phyloP scores from a whole-genome alignment of 2,797 vertebrate genomes.

The Ceryle rudis region DNA sequence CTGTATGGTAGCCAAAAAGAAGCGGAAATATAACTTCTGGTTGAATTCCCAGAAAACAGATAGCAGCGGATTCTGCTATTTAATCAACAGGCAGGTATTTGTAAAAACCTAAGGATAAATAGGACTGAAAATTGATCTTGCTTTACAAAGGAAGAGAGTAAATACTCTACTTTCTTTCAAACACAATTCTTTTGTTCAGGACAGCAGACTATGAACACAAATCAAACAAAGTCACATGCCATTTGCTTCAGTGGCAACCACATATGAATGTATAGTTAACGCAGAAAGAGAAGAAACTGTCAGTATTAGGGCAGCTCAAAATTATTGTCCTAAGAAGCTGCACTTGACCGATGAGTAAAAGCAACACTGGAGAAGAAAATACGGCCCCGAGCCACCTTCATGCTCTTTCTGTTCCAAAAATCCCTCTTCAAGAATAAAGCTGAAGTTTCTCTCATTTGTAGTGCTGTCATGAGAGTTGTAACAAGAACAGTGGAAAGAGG shows the following conservation, averaged over 20 bases:
- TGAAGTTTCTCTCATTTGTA: background rate
- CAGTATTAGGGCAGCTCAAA: background rate
- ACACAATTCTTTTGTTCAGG: background rate
- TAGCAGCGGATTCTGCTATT: background rate
- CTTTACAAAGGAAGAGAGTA: background rate
- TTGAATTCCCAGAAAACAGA: background rate
- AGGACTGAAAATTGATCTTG: background rate
- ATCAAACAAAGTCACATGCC: background rate
- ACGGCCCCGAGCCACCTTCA: background rate
- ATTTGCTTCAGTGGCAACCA: background rate
- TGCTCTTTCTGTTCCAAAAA: background rate
- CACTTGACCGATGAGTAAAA: background rate
- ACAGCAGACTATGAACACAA: background rate
- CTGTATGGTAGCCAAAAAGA: background rate
- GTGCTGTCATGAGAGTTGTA: background rate
- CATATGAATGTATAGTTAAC: accelerated
- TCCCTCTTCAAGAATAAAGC: background rate
- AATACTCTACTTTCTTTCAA: background rate
- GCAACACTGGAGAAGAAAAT: background rate
- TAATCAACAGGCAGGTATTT: background rate
- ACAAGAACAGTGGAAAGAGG: background rate
- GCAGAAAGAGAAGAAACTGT: background rate
- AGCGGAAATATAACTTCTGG: background rate
- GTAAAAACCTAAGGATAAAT: background rate
- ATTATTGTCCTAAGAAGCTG: background rate